These are phyloP conservation scores for Formicarius rufipectus DNA, from an alignment of 2,113 vertebrate genomes.

Conservation along the genomic window DNA sequence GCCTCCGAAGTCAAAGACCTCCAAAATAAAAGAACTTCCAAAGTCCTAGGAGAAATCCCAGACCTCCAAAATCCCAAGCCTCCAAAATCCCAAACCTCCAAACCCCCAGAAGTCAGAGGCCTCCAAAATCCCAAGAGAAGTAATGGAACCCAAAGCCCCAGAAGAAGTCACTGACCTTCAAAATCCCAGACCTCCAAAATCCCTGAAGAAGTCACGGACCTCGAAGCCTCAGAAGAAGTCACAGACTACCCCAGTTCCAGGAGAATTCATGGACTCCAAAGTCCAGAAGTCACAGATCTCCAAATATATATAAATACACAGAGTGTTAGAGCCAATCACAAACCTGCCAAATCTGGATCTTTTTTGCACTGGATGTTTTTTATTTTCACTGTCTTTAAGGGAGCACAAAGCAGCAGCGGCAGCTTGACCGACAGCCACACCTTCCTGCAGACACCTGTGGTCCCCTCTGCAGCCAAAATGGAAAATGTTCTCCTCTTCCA, in stretches of 20 bases:
- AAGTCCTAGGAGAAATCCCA: neutral
- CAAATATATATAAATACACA: neutral
- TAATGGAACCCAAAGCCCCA: neutral
- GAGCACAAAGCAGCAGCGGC: neutral
- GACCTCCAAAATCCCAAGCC: neutral
- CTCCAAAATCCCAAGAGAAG: neutral
- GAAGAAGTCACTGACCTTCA: neutral
- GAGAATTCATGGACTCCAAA: neutral
- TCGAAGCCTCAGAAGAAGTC: no score
- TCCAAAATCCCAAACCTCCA: neutral
- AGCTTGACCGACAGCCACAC: neutral
- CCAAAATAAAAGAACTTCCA: neutral
- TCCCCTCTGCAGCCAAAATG: neutral
- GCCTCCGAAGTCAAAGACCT: neutral
- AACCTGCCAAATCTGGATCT: neutral
- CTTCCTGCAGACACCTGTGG: neutral
- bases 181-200: no score
- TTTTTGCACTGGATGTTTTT: neutral
- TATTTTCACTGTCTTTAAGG: neutral
- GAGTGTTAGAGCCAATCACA: neutral
- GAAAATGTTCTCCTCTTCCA: neutral
- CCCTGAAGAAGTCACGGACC: no score
- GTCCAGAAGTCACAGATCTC: neutral
- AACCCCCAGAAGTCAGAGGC: neutral
- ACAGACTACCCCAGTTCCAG: neutral